These are phyloP conservation scores for Pseudomyrmex dendroicus DNA, from an alignment of 1,140 invertebrate genomes.

Conservation along the genomic window DNA sequence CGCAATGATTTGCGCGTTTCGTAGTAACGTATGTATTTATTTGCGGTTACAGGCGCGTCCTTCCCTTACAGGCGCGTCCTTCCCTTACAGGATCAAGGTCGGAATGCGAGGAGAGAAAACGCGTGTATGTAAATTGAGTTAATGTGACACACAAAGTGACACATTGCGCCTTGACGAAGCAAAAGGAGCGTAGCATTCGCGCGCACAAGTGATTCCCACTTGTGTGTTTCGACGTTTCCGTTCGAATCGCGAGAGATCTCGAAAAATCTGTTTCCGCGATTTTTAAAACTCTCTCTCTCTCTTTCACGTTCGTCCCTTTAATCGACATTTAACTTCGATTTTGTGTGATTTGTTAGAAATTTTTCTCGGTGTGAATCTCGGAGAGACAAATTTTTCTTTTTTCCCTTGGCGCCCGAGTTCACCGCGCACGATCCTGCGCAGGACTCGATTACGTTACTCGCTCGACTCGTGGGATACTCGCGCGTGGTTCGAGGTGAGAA, in stretches of 20 bases:
- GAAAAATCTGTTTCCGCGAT: not conserved
- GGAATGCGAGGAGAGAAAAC: slow-evolving; percentile 37
- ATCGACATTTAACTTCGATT: too few species aligned
- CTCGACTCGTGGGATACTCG: slow-evolving; percentile 61
- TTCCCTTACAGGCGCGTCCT: not conserved
- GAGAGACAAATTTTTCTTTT: too few species aligned
- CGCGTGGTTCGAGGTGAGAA: slow-evolving; percentile 52
- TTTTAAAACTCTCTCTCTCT: not conserved
- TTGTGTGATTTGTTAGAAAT: not conserved
- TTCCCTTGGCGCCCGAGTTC: too few species aligned
- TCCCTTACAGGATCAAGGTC: slow-evolving; percentile 39
- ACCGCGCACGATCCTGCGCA: slow-evolving; percentile 7
- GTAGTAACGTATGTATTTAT: slow-evolving; percentile 12
- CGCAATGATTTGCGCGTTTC: not conserved
- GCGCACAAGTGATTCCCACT: too few species aligned
- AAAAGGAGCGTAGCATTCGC: not conserved
- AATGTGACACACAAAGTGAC: slow-evolving; percentile 13
- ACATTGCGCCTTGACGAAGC: slow-evolving; percentile 31
- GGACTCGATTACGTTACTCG: slow-evolving; percentile 26
- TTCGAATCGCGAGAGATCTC: not conserved
- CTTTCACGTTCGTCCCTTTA: not conserved
- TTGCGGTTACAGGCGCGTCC: slow-evolving; percentile 13
- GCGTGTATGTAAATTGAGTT: not conserved
- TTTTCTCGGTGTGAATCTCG: not conserved
- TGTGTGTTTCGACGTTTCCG: too few species aligned